These are phyloP conservation scores for Cecropterus lyciades DNA, from an alignment of 1,140 invertebrate genomes.

Conservation along the genomic window DNA sequence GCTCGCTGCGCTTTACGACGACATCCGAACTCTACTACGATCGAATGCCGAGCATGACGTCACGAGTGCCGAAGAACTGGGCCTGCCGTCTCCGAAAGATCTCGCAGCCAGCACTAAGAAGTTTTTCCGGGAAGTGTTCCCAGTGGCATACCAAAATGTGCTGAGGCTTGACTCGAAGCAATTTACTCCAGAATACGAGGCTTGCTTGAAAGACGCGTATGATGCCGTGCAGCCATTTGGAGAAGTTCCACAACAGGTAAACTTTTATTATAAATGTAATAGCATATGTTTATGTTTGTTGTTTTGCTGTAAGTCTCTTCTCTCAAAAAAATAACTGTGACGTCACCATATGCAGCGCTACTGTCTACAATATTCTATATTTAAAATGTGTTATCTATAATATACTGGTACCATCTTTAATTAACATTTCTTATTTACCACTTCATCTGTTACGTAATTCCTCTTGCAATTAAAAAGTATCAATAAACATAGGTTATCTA, in stretches of 20 bases:
- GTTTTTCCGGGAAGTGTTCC: conserved; percentile 94
- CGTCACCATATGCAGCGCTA: too few relatives aligned
- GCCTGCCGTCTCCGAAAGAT: conserved; percentile 55
- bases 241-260: conserved; percentile 89
- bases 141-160: conserved; percentile 91
- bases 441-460: too few relatives aligned
- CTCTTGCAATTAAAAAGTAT: too few relatives aligned
- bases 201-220: conserved; percentile 90
- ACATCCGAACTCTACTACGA: conserved; percentile 86
- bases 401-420: too few relatives aligned
- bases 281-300: too few relatives aligned
- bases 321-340: too few relatives aligned
- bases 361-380: too few relatives aligned
- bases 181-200: conserved; percentile 90
- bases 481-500: too few relatives aligned
- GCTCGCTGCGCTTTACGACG: conserved; percentile 88
- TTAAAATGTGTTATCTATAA: too few relatives aligned
- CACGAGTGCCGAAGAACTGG: conserved; percentile 45
- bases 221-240: conserved; percentile 92
- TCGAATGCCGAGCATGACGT: conserved; percentile 53
- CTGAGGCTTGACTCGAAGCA: conserved; percentile 81
- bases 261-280: too few relatives aligned
- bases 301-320: too few relatives aligned
- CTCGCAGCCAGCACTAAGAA: conserved; percentile 85
- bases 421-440: too few relatives aligned